Base-by-base conservation (phyloP, 2,113 vertebrate genomes). In the Nibea coibor region DNA sequence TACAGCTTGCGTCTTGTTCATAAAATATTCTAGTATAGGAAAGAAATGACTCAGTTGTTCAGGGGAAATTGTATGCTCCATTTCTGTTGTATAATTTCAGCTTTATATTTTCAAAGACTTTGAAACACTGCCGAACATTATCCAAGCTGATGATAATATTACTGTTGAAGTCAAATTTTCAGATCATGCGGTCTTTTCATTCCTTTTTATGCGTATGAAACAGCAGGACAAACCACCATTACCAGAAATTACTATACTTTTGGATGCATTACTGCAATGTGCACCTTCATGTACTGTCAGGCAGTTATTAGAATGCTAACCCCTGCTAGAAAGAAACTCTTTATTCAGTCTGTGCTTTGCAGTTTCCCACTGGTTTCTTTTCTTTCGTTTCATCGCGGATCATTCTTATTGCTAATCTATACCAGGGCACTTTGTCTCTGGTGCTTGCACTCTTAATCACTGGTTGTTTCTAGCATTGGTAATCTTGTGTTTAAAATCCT, bases 251-350 rank as follows among this genome's bases (percentile, higher is more conserved):
- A 53, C 14, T 45, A 64, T 72, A n/a, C 5, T 26, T 70, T 57
- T 58, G 42, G 42, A 54, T 58, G 6, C 57, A 70, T 67, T 72
- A 11, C 47, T 56, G 35, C 45, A 76, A 22, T 77, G 75, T 75
- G 57, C 20, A 77, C 48, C 62, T 28, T 45, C 53, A 82, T 78
- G 12, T 50, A 57, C 51, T 58, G 51, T 65, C 51, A 50, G 54
- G 17, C 24, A 64, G 51, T 65, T 66, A 69, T 45, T 67, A 48
- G 9, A 80, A 57, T 64, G 24, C 12, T 63, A 43, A 67, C 3
- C 47, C 10, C 48, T 54, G 2, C 4, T 64, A 26, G 63, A 80
- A 45, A 66, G 51, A 51, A 39, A 1, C 0, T 39, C 70, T 73
- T 20, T 65, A 20, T 59, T 61, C 26, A 12, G 24, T 68, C 5